Evolutionary conservation across 2,113 vertebrate species (phyloP).

Genomic region (Gorilla gorilla): DNA sequence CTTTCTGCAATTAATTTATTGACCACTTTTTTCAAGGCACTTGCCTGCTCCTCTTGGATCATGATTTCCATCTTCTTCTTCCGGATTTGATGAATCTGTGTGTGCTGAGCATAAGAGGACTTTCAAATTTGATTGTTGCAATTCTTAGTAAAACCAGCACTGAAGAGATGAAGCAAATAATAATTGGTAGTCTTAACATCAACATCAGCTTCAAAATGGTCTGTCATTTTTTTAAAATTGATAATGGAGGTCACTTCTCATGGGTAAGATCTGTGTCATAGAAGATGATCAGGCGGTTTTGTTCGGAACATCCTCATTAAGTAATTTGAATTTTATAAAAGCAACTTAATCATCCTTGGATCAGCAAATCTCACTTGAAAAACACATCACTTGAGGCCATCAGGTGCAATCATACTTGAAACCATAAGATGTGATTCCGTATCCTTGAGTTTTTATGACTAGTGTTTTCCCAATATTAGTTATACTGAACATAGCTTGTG

Average conservation of each 20-base stretch:
- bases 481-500: conserved; percentile 93
- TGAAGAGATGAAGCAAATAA: conserved; percentile 90
- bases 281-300: conserved; percentile 96
- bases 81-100: conserved; percentile 89
- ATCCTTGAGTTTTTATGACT: conserved; percentile 94
- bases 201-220: conserved; percentile 89
- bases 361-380: conserved; percentile 92
- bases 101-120: conserved; percentile 88
- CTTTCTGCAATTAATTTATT: conserved; percentile 91
- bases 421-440: conserved; percentile 92
- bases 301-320: conserved; percentile 93
- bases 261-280: conserved; percentile 94
- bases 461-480: conserved; percentile 94
- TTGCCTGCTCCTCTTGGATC: conserved; percentile 89
- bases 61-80: conserved; percentile 92
- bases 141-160: conserved; percentile 90
- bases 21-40: conserved; percentile 89
- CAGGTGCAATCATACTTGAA: conserved; percentile 91
- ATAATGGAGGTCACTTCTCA: conserved; percentile 97
- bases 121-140: conserved; percentile 89
- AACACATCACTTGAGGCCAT: conserved; percentile 92
- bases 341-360: conserved; percentile 93
- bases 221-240: conserved; percentile 96
- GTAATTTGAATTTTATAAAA: conserved; percentile 94
- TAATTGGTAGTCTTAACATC: conserved; percentile 89